These are phyloP conservation scores for Lerema accius DNA, from an alignment of 1,140 invertebrate genomes.

Conservation along the genomic window DNA sequence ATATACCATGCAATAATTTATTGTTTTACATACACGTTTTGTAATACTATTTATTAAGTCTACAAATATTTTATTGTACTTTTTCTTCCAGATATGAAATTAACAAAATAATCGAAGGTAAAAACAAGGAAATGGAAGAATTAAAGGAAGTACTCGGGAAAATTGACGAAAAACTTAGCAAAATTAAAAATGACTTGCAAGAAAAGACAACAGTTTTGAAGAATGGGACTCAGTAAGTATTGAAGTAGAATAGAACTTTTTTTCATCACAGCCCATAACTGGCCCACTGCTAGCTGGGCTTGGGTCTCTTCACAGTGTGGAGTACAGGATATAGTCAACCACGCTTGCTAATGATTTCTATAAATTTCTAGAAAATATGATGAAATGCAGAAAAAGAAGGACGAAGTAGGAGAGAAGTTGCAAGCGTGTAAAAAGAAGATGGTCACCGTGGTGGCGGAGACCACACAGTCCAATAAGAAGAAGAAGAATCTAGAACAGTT, in stretches of 20 bases:
- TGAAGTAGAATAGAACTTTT: no score
- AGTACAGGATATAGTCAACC: no score
- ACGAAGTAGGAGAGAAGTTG: conserved; percentile 83
- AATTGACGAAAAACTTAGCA: conserved; percentile 82
- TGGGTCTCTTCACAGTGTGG: no score
- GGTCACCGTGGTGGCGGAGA: conserved; percentile 85
- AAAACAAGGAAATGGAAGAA: conserved; percentile 79
- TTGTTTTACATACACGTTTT: no score
- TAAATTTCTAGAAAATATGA: conserved; percentile 82
- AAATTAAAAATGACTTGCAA: conserved; percentile 82
- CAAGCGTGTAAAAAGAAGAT: conserved; percentile 85
- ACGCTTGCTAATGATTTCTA: conserved; percentile 40
- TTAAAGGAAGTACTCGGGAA: conserved; percentile 82
- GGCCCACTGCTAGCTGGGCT: no score
- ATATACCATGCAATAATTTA: no score
- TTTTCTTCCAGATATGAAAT: conserved; percentile 76
- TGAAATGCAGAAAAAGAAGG: conserved; percentile 83
- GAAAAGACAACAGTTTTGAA: conserved; percentile 83
- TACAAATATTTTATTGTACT: no score
- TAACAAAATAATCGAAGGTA: conserved; percentile 79
- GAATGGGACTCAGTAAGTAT: conserved; percentile 83
- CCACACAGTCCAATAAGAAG: conserved; percentile 85
- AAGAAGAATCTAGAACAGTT: conserved; percentile 85
- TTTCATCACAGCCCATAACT: no score
- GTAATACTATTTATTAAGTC: no score